Conservation (phyloP, 2,113 vertebrate species). For the Chaetops frenatus region DNA sequence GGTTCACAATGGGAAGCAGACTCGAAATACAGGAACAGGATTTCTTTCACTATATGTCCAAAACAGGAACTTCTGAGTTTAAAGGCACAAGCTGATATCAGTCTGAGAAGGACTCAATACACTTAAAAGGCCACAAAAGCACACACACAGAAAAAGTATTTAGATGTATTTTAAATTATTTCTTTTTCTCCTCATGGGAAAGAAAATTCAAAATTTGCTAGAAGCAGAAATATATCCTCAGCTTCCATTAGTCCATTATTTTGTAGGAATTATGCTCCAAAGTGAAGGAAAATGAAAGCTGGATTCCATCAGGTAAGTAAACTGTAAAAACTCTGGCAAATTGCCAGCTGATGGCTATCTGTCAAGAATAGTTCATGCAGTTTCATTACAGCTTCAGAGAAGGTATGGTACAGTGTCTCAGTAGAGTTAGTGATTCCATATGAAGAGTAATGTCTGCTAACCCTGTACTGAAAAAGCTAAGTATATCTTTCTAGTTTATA, state of each 20-base stretch:
- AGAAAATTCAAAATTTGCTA: background rate
- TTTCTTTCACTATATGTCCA: background rate
- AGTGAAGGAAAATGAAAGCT: background rate
- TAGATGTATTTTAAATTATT: background rate
- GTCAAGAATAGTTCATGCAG: background rate
- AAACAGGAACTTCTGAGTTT: background rate
- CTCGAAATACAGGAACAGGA: background rate
- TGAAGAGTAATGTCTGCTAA: background rate
- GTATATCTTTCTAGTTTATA: background rate
- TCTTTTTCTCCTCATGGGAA: background rate
- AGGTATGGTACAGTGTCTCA: background rate
- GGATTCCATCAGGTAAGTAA: background rate
- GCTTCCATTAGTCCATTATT: background rate
- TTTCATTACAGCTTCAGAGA: background rate
- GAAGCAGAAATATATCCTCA: background rate
- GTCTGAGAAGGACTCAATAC: background rate
- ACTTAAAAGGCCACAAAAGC: background rate
- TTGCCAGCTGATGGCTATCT: background rate
- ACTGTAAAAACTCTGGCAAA: background rate
- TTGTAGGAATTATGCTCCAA: background rate
- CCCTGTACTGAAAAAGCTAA: background rate
- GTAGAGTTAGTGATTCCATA: background rate
- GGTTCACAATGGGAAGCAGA: background rate
- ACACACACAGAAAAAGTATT: background rate
- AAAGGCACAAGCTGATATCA: background rate